Percentiles rank a stretch among this genome's conserved stretches.
phyloP scores from a whole-genome alignment of 2,113 vertebrate species.

The Glareola pratincola region DNA sequence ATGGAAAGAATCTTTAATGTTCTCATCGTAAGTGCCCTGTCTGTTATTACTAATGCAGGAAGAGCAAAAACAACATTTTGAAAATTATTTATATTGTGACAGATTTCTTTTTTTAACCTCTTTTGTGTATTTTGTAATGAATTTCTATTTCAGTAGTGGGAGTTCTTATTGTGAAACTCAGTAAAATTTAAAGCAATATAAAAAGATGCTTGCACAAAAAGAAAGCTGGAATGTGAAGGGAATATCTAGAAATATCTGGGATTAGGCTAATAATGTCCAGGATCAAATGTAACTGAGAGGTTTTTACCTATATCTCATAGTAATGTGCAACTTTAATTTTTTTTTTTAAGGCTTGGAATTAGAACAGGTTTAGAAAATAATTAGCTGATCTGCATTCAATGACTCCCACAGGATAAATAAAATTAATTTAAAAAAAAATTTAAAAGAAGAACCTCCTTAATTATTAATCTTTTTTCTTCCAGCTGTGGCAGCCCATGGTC shows the following conservation, averaged over 20 bases:
- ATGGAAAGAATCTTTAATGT: neutral
- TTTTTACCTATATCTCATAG: neutral
- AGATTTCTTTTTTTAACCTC: neutral
- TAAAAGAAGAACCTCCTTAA: neutral
- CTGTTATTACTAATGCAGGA: neutral
- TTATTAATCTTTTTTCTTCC: neutral
- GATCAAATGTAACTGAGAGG: neutral
- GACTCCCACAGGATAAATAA: neutral
- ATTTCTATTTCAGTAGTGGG: neutral
- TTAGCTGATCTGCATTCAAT: neutral
- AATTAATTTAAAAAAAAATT: neutral
- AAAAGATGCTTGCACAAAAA: neutral
- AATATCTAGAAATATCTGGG: neutral
- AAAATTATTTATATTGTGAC: neutral
- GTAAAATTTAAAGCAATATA: neutral
- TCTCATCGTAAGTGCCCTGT: neutral
- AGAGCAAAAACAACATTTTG: neutral
- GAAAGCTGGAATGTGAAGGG: neutral
- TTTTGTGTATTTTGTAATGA: neutral
- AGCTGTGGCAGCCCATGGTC: neutral
- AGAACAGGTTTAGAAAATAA: neutral
- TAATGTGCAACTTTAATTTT: neutral
- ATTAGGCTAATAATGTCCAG: neutral
- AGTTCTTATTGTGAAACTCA: conserved; percentile 9
- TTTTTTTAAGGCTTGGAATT: neutral